Base-by-base conservation (phyloP, 2,113 vertebrate species). In the Calyptomena viridis region DNA sequence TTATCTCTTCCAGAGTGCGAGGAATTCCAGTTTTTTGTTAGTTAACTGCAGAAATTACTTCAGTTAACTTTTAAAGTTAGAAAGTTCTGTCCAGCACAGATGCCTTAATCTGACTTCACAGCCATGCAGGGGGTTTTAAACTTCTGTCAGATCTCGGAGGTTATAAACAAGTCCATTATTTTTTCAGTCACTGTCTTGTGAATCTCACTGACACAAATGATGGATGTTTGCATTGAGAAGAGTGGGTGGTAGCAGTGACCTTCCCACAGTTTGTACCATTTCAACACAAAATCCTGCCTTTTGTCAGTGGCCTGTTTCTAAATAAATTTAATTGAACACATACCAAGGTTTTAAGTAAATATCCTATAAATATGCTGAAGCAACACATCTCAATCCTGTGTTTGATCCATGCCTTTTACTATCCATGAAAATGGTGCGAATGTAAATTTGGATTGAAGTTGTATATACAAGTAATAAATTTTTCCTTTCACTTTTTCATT, bases 361-460 rank as follows among this genome's bases (percentile, higher is more conserved):
- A n/a, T 47, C 86, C 73, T 96, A 84, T 59, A 46, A 78, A 50
- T 69, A 73, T 17, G 42, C 84, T 93, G 60, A 97, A 94, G 89
- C 83, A 56, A 76, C 78, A 84, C 89, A 95, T 96, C 94, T 96
- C 87, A 89, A 2, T 94, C 74, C 84, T 80, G 11, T 84, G 69
- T 97, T 95, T 91, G 87, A 94, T 92, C 94, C 87, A 58, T 93
- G 90, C 90, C 95, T 95, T 95, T 94, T 94, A 62, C 89, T 96
- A 69, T 62, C 83, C 90, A 85, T 76, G 90, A 96, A 96, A 96
- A 96, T 58, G 76, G 93, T 92, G 89, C 56, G 22, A 97, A 93
- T 97, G 96, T 98, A 97, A 97, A 97, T 96, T 97, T 97, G 95
- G 88, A 87, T 95, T 97, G 91, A 97, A 97, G 96, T 79, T 98